Base-by-base conservation (phyloP, 2,797 vertebrate genomes). In the Pseudomugil tenellus region DNA sequence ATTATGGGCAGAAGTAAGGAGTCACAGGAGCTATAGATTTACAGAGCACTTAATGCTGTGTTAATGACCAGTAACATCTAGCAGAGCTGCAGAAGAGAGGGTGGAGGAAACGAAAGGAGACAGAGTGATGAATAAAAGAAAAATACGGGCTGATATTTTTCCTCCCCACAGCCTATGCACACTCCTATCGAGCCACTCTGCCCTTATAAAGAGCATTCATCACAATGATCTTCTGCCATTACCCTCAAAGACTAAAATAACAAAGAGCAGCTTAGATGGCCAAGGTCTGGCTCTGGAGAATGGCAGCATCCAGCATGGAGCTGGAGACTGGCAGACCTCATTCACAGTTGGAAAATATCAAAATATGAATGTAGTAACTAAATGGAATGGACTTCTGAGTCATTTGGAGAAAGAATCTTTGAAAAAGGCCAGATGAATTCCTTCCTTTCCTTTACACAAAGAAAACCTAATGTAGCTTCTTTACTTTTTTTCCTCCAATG, bases 211-310 rank as follows among this genome's bases (percentile, higher is more conserved):
- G 83, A 79, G 85, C 88, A 90, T 90, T 87, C 90, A 90, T 92
- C 89, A 91, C 81, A 93, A 92, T 86, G 89, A 93, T 92, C 84
- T 84, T 77, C 87, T 86, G 83, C 77, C 87, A 88, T 90, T 93
- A 90, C 81, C 80, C 77, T 87, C 84, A 87, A 83, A 83, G 74
- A 84, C 84, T 86, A 89, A 90, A 91, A 92, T 83, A 92, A 89
- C 86, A 90, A 70, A 70, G 78, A 70, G 72, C 49, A 58, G 83
- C 77, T 86, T 76, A 67, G 82, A 84, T 79, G 76, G 82, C 64
- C 76, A 69, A 59, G 43, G 67, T 74, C 77, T 72, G 32, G 53
- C 70, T 81, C 67, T 62, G 14, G 71, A 76, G 76, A 79, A 77
- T 64, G 51, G 32, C 46, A 58, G 66, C 62, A 63, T 83, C 81